Conservation (phyloP, 2,888 invertebrate genomes). For the Sarcophaga carnaria region DNA sequence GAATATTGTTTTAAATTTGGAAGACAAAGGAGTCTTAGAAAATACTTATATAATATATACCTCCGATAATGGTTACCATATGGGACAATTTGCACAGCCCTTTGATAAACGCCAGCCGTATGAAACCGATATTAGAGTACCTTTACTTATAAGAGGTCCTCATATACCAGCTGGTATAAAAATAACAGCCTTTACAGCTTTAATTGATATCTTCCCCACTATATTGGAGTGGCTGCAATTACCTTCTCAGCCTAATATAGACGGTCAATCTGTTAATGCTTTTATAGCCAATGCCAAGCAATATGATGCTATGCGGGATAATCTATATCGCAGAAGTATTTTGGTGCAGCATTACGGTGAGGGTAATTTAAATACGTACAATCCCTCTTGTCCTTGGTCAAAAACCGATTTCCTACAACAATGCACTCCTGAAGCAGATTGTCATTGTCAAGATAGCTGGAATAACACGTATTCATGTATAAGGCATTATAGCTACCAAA, state of each 20-base stretch:
- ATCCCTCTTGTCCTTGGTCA: conserved; percentile 86
- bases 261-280: conserved; percentile 84
- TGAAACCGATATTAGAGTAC: conserved; percentile 93
- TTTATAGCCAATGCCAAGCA: conserved; percentile 73
- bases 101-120: conserved; percentile 95
- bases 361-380: conserved; percentile 83
- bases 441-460: conserved; percentile 92
- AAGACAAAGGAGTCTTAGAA: conserved; percentile 83
- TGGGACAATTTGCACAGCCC: conserved; percentile 94
- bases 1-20: conserved; percentile 84
- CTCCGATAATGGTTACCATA: conserved; percentile 95
- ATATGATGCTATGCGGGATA: conserved; percentile 67
- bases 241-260: conserved; percentile 83
- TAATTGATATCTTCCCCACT: conserved; percentile 93
- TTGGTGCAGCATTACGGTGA: conserved; percentile 93
- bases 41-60: conserved; percentile 92
- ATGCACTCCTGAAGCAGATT: conserved; percentile 86
- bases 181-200: conserved; percentile 85
- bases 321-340: conserved; percentile 83
- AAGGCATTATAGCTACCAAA: conserved; percentile 84
- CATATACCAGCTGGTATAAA: conserved; percentile 83
- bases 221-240: conserved; percentile 87
- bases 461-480: conserved; percentile 93
- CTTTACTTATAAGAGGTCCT: conserved; percentile 90
- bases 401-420: conserved; percentile 83